phyloP scores from a whole-genome alignment of 2,888 invertebrate genomes.

The Cheilosia vernalis region DNA sequence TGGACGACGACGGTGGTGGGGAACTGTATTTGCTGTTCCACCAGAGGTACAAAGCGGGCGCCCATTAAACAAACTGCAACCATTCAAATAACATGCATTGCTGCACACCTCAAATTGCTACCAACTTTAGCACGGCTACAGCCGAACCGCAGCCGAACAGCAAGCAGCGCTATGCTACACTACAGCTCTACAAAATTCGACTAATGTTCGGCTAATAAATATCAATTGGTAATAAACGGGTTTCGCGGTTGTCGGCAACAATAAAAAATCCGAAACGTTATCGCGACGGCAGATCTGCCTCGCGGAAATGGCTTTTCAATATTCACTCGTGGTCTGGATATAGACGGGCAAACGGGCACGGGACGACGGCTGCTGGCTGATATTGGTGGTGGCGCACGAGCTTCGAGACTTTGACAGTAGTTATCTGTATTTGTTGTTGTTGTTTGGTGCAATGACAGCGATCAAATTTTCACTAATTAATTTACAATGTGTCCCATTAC shows the following conservation, averaged over 20 bases:
- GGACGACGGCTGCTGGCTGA: not conserved
- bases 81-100: slow-evolving; percentile 75
- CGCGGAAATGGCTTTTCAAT: slow-evolving; percentile 75
- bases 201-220: slow-evolving; percentile 75
- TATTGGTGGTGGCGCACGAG: slow-evolving; percentile 12
- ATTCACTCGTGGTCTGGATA: slow-evolving; percentile 33
- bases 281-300: slow-evolving; percentile 67
- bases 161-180: not conserved
- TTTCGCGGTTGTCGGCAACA: slow-evolving; percentile 72
- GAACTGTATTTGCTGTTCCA: not conserved
- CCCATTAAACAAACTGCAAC: slow-evolving; percentile 74
- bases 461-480: slow-evolving; percentile 75
- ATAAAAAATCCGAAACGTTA: slow-evolving; percentile 66
- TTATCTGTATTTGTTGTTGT: slow-evolving; percentile 33
- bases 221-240: slow-evolving; percentile 74
- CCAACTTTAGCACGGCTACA: slow-evolving; percentile 62
- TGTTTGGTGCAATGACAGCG: slow-evolving; percentile 63
- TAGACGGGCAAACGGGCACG: no score
- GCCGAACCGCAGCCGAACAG: not conserved
- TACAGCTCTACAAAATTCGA: slow-evolving; percentile 70
- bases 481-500: slow-evolving; percentile 75
- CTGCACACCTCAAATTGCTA: slow-evolving; percentile 73
- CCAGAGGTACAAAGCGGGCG: slow-evolving; percentile 67
- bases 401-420: slow-evolving; percentile 45
- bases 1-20: not conserved